Percentiles rank a stretch among this genome's conserved stretches.
Conservation (phyloP, 2,797 vertebrate genomes). For the Artibeus lituratus region DNA sequence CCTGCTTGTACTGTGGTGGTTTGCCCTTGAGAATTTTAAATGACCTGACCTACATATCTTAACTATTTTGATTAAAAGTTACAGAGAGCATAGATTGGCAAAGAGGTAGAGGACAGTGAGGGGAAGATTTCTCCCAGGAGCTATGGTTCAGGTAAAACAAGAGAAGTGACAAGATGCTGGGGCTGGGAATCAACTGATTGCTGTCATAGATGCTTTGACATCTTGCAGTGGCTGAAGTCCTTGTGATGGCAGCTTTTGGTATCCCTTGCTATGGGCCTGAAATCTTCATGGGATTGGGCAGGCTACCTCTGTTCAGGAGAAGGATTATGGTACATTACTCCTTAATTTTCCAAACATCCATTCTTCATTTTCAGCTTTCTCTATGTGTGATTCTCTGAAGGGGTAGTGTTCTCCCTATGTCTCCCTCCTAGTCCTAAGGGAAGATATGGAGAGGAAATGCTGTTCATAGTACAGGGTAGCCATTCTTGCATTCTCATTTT, state of each 20-base stretch:
- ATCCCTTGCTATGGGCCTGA: background rate
- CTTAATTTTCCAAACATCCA: background rate
- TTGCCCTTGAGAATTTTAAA: slow-evolving; percentile 72
- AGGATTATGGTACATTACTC: background rate
- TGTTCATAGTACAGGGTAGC: background rate
- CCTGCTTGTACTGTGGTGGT: slow-evolving; percentile 30
- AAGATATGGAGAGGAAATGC: no score
- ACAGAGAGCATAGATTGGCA: background rate
- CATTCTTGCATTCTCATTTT: background rate
- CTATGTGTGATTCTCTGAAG: background rate
- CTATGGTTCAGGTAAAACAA: background rate
- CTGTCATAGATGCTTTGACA: background rate
- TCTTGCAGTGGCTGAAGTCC: background rate
- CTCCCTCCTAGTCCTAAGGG: background rate
- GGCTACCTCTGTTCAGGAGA: background rate
- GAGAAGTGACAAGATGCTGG: background rate
- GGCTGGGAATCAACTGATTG: background rate
- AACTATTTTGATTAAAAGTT: slow-evolving; percentile 66
- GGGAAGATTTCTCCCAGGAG: background rate
- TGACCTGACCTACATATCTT: slow-evolving; percentile 70
- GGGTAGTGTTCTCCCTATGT: background rate
- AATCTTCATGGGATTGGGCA: background rate
- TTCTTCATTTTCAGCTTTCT: background rate
- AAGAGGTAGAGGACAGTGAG: background rate
- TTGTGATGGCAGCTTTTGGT: background rate